phyloP scores from a whole-genome alignment of 1,140 invertebrate species.

The Bombus soroeensis region DNA sequence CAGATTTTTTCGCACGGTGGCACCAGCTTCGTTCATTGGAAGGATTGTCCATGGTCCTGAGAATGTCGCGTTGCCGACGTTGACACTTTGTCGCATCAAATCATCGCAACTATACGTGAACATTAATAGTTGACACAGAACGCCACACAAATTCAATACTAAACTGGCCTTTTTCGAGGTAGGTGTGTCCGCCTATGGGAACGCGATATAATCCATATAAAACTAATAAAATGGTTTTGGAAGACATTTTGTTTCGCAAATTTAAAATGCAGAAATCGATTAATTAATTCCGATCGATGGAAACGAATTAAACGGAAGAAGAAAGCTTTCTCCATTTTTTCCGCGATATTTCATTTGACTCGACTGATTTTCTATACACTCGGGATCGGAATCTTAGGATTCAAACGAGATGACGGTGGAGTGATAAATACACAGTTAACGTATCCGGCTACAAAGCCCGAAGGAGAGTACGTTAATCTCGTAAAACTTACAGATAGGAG shows the following conservation, averaged over 20 bases:
- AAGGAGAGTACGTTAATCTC: too few relatives aligned
- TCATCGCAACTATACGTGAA: conserved; percentile 53
- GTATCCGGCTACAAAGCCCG: too few relatives aligned
- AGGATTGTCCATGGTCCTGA: conserved; percentile 28
- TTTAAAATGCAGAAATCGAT: background rate
- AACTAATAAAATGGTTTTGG: background rate
- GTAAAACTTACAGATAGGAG: too few relatives aligned
- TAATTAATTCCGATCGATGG: too few relatives aligned
- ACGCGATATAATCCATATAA: too few relatives aligned
- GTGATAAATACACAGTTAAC: too few relatives aligned
- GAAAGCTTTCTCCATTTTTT: background rate
- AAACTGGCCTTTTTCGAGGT: conserved; percentile 41
- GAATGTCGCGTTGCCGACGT: conserved; percentile 40
- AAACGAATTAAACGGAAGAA: too few relatives aligned
- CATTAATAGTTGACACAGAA: conserved; percentile 46
- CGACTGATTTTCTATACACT: too few relatives aligned
- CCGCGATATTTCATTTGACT: too few relatives aligned
- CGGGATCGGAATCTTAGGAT: too few relatives aligned
- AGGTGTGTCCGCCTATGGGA: background rate
- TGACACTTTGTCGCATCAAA: conserved; percentile 49
- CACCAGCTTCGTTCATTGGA: conserved; percentile 20
- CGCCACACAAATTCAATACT: conserved; percentile 32
- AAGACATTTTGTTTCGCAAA: too few relatives aligned
- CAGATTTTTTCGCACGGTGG: conserved; percentile 25
- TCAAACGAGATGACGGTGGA: too few relatives aligned